Percentiles rank a stretch among this genome's conserved stretches.
phyloP scores from a whole-genome alignment of 2,797 vertebrate species.

The Cyclopterus lumpus region DNA sequence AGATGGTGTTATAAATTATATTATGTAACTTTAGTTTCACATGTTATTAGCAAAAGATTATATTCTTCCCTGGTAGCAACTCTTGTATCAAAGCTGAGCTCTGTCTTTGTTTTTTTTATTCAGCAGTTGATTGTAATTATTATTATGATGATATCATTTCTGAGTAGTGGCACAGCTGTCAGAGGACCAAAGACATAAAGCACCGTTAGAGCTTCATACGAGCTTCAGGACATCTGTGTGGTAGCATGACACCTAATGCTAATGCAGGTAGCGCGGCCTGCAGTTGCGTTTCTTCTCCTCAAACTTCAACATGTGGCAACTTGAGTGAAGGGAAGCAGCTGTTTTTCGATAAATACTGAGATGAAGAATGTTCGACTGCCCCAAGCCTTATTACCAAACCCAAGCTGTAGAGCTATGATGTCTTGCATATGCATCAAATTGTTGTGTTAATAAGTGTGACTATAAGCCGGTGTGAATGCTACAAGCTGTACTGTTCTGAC shows the following conservation, averaged over 20 bases:
- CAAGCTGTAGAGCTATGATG: neutral
- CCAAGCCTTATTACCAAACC: conserved; percentile 21
- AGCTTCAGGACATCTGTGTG: conserved; percentile 37
- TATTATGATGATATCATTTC: conserved; percentile 43
- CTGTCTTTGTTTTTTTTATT: conserved; percentile 56
- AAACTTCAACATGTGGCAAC: conserved; percentile 10
- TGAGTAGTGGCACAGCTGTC: conserved; percentile 56
- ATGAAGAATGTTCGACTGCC: conserved; percentile 19
- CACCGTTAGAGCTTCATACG: conserved; percentile 56
- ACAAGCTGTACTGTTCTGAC: conserved; percentile 11
- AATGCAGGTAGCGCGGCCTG: neutral
- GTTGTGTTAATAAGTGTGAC: conserved; percentile 4
- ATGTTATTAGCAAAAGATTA: conserved; percentile 39
- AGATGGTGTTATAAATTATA: conserved; percentile 35
- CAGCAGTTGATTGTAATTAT: conserved; percentile 67
- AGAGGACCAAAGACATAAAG: conserved; percentile 79
- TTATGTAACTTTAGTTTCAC: conserved; percentile 42
- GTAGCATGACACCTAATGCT: conserved; percentile 21
- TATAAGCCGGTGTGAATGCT: conserved; percentile 16
- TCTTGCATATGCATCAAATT: neutral
- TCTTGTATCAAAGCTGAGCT: conserved; percentile 52
- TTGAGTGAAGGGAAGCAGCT: conserved; percentile 23
- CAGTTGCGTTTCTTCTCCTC: conserved; percentile 23
- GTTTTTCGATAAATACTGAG: neutral
- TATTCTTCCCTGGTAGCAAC: conserved; percentile 47